Evolutionary conservation across 2,113 vertebrate genomes (phyloP).

Genomic region (Syngnathus floridae): DNA sequence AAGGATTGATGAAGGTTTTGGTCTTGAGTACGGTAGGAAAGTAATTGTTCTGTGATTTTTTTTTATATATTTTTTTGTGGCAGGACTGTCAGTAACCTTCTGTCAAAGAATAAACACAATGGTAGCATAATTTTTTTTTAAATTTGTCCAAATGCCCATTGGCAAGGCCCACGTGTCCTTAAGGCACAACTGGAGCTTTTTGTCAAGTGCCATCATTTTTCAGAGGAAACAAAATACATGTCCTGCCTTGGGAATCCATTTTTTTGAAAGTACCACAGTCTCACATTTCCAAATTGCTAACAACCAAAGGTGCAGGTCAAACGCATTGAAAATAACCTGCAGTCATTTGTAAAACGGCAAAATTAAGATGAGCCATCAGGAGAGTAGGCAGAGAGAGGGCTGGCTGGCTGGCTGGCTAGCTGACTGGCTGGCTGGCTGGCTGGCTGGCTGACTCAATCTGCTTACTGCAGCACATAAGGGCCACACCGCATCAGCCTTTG

Average conservation of each 20-base stretch:
- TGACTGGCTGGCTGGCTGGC: too few relatives aligned
- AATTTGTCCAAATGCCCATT: too few relatives aligned
- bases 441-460: background rate
- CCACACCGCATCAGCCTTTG: conserved; percentile 3
- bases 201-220: too few relatives aligned
- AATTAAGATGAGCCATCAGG: conserved; percentile 1
- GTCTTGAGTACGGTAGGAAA: background rate
- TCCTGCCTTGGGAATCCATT: background rate
- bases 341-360: conserved; percentile 2
- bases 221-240: background rate
- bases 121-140: too few relatives aligned
- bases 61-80: too few relatives aligned
- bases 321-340: background rate
- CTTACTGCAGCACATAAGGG: conserved; percentile 6
- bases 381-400: background rate
- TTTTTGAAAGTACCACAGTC: background rate
- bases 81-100: too few relatives aligned
- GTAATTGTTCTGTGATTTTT: too few relatives aligned
- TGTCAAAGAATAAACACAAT: too few relatives aligned
- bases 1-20: background rate
- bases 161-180: too few relatives aligned
- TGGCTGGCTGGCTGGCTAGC: too few relatives aligned
- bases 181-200: too few relatives aligned
- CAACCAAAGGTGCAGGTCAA: background rate
- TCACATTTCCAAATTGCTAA: background rate